These are phyloP conservation scores for Piliocolobus tephrosceles DNA, from an alignment of 2,113 vertebrate genomes.

Conservation along the genomic window DNA sequence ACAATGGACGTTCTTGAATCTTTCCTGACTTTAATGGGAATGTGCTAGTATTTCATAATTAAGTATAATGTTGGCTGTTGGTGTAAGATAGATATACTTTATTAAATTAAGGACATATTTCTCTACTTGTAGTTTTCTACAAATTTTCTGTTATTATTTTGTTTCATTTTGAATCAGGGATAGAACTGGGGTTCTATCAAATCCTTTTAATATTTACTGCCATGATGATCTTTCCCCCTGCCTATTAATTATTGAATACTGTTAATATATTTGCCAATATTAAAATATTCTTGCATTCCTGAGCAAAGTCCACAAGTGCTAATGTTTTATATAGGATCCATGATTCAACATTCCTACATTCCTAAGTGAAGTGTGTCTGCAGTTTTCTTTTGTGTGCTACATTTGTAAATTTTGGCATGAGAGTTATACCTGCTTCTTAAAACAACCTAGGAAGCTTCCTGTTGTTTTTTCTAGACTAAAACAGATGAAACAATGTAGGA, in stretches of 20 bases:
- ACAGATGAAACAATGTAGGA: neutral
- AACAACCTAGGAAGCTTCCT: neutral
- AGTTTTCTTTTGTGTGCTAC: neutral
- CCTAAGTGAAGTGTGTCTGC: neutral
- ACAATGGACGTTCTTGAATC: neutral
- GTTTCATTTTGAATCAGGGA: constrained; percentile 17
- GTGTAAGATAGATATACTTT: neutral
- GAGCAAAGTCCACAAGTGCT: neutral
- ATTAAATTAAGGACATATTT: constrained; percentile 15
- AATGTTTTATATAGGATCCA: neutral
- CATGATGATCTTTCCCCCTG: neutral
- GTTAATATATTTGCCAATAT: neutral
- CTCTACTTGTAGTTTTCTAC: neutral
- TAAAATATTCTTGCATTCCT: neutral
- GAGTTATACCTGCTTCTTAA: neutral
- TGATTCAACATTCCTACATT: neutral
- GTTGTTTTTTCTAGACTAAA: neutral
- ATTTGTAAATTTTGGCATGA: neutral
- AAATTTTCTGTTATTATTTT: constrained; percentile 10
- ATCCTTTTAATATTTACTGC: neutral
- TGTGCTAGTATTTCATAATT: neutral
- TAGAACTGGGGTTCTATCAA: constrained; percentile 5
- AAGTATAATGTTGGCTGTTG: neutral
- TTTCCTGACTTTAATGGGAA: neutral
- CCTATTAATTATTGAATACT: neutral